These are phyloP conservation scores for Rhodeus uyekii DNA, from an alignment of 2,797 vertebrate genomes.

Conservation along the genomic window DNA sequence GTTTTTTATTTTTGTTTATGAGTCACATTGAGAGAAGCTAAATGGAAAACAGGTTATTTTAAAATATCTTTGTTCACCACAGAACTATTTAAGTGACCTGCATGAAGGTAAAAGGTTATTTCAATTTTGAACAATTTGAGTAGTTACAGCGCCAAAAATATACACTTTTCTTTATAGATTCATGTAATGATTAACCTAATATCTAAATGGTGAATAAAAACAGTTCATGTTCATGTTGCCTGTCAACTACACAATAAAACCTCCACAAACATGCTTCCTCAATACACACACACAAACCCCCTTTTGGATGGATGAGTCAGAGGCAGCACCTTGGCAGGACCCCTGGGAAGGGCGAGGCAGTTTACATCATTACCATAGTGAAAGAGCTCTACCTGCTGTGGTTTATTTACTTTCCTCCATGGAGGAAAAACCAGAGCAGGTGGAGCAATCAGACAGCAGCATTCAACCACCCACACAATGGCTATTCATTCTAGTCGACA, in stretches of 20 bases:
- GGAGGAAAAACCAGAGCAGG: conserved; percentile 19
- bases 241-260: neutral
- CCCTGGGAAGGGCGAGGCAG: conserved; percentile 30
- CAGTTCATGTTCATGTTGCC: neutral
- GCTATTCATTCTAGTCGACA: neutral
- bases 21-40: neutral
- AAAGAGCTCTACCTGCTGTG: conserved; percentile 35
- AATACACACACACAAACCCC: conserved; percentile 3
- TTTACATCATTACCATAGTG: conserved; percentile 41
- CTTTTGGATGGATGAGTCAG: conserved; percentile 27
- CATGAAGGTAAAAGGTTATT: neutral
- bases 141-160: neutral
- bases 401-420: no score
- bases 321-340: conserved; percentile 31
- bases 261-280: neutral
- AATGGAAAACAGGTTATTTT: neutral
- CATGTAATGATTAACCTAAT: neutral
- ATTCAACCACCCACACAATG: conserved; percentile 18
- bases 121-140: neutral
- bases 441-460: conserved; percentile 10
- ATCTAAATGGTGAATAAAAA: neutral
- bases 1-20: neutral
- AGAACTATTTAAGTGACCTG: neutral
- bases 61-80: neutral
- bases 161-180: neutral